Conservation (phyloP, 2,888 invertebrate species). For the Synanthedon vespiformis region DNA sequence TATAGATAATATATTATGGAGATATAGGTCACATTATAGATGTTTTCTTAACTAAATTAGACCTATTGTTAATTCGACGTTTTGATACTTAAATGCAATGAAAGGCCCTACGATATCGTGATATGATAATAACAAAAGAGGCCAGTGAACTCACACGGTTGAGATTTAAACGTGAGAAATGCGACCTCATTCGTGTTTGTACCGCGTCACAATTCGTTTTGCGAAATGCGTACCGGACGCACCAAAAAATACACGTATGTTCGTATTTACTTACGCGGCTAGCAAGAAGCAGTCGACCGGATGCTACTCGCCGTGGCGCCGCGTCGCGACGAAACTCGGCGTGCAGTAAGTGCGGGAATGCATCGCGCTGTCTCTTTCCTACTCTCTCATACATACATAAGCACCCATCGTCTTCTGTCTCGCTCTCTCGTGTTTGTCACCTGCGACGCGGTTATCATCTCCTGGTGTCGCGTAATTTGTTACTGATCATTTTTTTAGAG, state of each 20-base stretch:
- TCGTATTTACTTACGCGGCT: slow-evolving; percentile 30
- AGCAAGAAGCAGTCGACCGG: slow-evolving; percentile 78
- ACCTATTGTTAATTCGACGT: no score
- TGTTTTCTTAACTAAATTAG: no score
- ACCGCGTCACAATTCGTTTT: neutral
- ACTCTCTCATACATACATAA: slow-evolving; percentile 36
- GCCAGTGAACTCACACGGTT: slow-evolving; percentile 15
- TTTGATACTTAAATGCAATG: no score
- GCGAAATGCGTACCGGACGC: slow-evolving; percentile 14
- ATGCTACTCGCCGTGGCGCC: slow-evolving; percentile 93
- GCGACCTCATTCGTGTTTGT: slow-evolving; percentile 1
- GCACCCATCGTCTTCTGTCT: slow-evolving; percentile 39
- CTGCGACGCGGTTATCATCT: slow-evolving; percentile 16
- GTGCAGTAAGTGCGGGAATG: slow-evolving; percentile 86
- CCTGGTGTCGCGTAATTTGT: slow-evolving; percentile 16
- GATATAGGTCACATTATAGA: no score
- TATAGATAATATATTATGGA: neutral
- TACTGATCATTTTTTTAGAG: slow-evolving; percentile 2
- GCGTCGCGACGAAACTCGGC: slow-evolving; percentile 94
- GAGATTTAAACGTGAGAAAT: neutral
- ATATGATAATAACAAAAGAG: slow-evolving; percentile 8
- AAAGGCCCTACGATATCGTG: no score
- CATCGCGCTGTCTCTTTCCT: slow-evolving; percentile 35
- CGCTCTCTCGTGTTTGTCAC: slow-evolving; percentile 19
- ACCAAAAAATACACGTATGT: slow-evolving; percentile 57